Base-by-base conservation (phyloP, 2,797 vertebrate species). In the Carcharodon carcharias region DNA sequence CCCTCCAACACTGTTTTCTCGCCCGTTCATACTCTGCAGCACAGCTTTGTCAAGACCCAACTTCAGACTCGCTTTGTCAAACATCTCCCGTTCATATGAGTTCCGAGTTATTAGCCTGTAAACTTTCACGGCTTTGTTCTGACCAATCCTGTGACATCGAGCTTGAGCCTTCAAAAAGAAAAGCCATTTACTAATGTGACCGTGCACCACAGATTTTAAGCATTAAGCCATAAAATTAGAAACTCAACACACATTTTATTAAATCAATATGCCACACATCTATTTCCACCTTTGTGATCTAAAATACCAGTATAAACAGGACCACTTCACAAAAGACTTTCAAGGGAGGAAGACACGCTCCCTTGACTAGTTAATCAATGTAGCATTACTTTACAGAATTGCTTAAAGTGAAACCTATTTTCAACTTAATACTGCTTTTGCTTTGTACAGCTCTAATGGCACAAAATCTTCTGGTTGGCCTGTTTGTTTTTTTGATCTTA, bases 121-220 rank as follows among this genome's bases (percentile, higher is more conserved):
- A 96, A 99, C 99, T 97, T 99, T 99, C 97, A 99, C 99, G 1
- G 99, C 99, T 97, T 99, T 99, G 98, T 99, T 99, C 98, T 99
- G 99, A 97, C 99, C 99, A 94, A 99, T 99, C 97, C 99, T 98
- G 97, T 99, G 99, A 97, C 99, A 99, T 96, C 99, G 98, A 96
- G 99, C 99, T 98, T 99, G 99, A 96, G 99, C 99, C 99, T 99
- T 97, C 28, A 73, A 95, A 95, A 50, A 56, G 28, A 95, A 95
- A 50, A 40, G 21, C 54, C 45, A 85, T 7, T 69, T 50, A 92
- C 61, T 31, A 69, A 28, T 35, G 26, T 5, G 16, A n/a, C 28
- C 8, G 31, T 3, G 35, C 26, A 58, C 14, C 50, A 21, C 50
- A 77, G 31, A 95, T 54, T 56, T 77, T 77, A 50, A 95, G 58